phyloP scores from a whole-genome alignment of 1,140 invertebrate species.

The Hycleus phaleratus region DNA sequence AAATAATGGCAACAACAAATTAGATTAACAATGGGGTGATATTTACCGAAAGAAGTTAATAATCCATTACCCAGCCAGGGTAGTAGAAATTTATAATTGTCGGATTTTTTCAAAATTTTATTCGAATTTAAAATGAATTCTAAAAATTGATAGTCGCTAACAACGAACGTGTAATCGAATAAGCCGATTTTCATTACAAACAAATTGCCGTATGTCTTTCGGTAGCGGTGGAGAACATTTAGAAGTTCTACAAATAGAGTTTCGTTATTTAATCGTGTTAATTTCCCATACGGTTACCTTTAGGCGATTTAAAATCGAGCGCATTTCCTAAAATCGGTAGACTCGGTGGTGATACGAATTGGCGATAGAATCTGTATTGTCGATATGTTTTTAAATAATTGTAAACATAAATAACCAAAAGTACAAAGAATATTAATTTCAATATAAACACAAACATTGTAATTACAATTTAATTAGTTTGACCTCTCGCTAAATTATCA shows the following conservation, averaged over 20 bases:
- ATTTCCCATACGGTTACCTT: not conserved
- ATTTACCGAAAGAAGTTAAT: not conserved
- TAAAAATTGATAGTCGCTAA: conserved; percentile 1
- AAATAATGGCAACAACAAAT: too few relatives aligned
- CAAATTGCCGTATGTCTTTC: not conserved
- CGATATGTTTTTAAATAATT: too few relatives aligned
- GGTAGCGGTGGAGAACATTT: not conserved
- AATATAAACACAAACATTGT: too few relatives aligned
- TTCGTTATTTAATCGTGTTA: not conserved
- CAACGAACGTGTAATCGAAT: not conserved
- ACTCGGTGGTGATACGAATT: too few relatives aligned
- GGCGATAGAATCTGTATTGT: too few relatives aligned
- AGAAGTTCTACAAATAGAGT: not conserved
- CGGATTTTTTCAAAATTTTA: conserved; percentile 1
- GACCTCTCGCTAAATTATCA: too few relatives aligned
- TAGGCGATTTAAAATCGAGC: not conserved
- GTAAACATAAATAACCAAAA: too few relatives aligned
- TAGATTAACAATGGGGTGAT: not conserved
- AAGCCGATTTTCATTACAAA: not conserved
- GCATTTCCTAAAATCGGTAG: not conserved
- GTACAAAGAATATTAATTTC: too few relatives aligned
- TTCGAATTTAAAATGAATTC: conserved; percentile 1
- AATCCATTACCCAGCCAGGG: conserved; percentile 4
- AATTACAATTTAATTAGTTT: too few relatives aligned
- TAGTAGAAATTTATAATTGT: not conserved